Percentiles rank a stretch among this genome's conserved stretches.
Evolutionary conservation across 1,140 invertebrate genomes (phyloP).

Genomic region (Campoletis sonorensis): DNA sequence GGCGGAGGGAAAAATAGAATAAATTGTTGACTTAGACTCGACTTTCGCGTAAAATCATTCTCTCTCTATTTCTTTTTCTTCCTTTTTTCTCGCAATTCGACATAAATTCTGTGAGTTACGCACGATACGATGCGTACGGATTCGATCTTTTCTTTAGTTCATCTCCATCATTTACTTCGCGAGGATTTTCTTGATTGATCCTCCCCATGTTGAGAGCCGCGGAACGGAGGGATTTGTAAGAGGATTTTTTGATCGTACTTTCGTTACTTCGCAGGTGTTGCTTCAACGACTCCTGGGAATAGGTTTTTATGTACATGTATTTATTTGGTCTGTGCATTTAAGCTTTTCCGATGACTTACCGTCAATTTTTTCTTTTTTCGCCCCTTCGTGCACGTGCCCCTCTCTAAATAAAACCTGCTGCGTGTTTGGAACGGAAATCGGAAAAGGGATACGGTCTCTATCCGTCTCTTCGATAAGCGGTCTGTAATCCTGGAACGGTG

Average conservation of each 20-base stretch:
- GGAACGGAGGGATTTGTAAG: conserved; percentile 2
- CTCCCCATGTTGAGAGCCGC: neutral
- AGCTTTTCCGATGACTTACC: conserved; percentile 41
- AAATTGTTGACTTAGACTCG: conserved; percentile 7
- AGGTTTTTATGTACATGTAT: neutral
- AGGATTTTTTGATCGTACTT: conserved; percentile 12
- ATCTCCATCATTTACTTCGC: neutral
- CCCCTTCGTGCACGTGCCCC: conserved; percentile 47
- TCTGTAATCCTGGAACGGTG: conserved; percentile 63
- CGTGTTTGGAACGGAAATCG: conserved; percentile 26
- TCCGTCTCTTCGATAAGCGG: conserved; percentile 40
- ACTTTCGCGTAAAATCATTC: neutral
- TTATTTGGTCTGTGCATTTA: conserved; percentile 5
- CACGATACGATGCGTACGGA: neutral
- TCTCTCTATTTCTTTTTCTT: neutral
- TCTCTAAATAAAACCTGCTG: conserved; percentile 2
- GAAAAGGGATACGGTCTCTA: conserved; percentile 52
- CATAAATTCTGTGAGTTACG: neutral
- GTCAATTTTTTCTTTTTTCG: neutral
- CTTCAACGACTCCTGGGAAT: conserved; percentile 21
- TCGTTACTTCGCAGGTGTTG: conserved; percentile 13
- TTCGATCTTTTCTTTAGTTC: neutral
- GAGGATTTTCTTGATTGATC: neutral
- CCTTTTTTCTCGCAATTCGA: neutral
- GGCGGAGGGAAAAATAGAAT: neutral